phyloP scores from a whole-genome alignment of 2,797 vertebrate genomes.

The Gambelia wislizenii region DNA sequence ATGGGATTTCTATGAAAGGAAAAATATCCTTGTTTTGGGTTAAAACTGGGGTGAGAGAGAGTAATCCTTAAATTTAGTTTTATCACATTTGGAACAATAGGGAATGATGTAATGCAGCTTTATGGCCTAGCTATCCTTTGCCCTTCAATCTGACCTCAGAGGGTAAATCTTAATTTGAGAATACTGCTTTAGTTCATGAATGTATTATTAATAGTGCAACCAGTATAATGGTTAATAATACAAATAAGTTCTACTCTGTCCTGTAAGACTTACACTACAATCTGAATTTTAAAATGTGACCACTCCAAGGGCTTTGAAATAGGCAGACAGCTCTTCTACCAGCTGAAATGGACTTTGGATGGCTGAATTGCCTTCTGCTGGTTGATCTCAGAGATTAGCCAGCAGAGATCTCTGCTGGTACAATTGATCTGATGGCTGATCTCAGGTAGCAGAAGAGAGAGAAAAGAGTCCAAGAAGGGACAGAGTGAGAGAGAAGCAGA shows the following conservation, averaged over 20 bases:
- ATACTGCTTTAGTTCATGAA: not conserved
- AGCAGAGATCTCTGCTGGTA: too few species aligned
- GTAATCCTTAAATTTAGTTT: not conserved
- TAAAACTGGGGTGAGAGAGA: not conserved
- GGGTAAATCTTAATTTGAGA: not conserved
- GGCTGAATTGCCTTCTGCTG: too few species aligned
- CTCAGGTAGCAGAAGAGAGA: too few species aligned
- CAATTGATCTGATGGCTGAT: too few species aligned
- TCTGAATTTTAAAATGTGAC: too few species aligned
- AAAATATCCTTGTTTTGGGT: not conserved
- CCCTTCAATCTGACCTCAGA: not conserved
- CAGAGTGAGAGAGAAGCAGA: too few species aligned
- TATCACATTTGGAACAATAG: not conserved
- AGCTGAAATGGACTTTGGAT: too few species aligned
- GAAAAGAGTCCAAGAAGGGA: too few species aligned
- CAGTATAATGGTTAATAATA: not conserved
- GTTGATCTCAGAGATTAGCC: too few species aligned
- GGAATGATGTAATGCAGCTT: too few species aligned
- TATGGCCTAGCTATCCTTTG: not conserved
- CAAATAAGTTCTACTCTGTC: not conserved
- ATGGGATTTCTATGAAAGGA: not conserved
- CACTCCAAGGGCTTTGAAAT: not conserved
- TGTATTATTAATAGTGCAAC: not conserved
- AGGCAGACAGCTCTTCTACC: too few species aligned
- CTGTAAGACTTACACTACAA: not conserved